Percentiles rank a stretch among this genome's conserved stretches.
Evolutionary conservation across 1,140 invertebrate species (phyloP).

Genomic region (Tribolium castaneum): DNA sequence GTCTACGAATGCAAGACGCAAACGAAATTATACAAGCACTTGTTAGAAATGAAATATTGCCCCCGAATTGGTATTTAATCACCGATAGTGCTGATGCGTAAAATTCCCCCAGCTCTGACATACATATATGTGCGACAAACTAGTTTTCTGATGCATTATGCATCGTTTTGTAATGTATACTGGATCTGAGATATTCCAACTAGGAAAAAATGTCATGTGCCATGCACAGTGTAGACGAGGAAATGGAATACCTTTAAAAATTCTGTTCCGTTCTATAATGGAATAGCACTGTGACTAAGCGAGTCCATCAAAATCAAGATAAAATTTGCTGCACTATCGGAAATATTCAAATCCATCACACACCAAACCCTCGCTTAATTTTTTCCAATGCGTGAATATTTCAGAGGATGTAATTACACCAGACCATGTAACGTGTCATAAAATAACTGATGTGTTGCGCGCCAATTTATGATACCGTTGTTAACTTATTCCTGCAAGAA

Average conservation of each 20-base stretch:
- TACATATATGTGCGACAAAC: constrained; percentile 36
- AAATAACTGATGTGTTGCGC: neutral
- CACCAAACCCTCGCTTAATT: neutral
- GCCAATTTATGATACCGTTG: neutral
- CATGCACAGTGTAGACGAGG: constrained; percentile 36
- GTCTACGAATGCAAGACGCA: neutral
- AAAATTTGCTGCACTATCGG: neutral
- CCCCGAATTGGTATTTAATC: neutral
- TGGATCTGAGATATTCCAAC: constrained; percentile 34
- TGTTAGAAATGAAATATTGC: neutral
- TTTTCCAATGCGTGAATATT: neutral
- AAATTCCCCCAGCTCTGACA: neutral
- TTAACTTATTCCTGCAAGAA: constrained; percentile 15
- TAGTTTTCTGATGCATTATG: constrained; percentile 43
- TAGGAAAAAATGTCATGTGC: constrained; percentile 41
- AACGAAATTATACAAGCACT: neutral
- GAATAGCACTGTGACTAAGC: constrained; percentile 26
- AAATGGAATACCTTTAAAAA: constrained; percentile 43
- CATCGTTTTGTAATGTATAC: constrained; percentile 38
- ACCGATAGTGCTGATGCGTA: neutral
- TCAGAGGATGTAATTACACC: neutral
- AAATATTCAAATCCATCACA: neutral
- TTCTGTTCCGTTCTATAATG: constrained; percentile 38
- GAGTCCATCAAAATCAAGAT: constrained; percentile 22
- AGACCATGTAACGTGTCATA: neutral